Base-by-base conservation (phyloP, 2,888 invertebrate genomes). In the Eristalinus aeneus region DNA sequence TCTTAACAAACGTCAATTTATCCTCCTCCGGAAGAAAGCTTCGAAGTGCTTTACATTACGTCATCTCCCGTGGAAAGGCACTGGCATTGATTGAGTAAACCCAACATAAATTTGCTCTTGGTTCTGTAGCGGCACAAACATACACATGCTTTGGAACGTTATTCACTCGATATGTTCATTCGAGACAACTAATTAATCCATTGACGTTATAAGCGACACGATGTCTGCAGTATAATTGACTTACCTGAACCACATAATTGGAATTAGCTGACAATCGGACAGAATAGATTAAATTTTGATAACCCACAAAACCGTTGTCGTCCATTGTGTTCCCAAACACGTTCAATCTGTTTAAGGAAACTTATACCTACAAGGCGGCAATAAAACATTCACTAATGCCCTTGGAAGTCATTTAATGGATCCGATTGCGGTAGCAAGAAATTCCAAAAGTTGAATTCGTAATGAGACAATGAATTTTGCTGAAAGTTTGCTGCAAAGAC, bases 191-290 rank as follows among this genome's bases (percentile, higher is more conserved):
- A 56, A 56, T 56, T 56, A 56, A 56, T 56, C 56, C 56, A 56
- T 23, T 56, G 56, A 56, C 56, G 23, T 56, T 22, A 56, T 20
- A 56, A 23, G 22, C 56, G 56, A 56, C 23, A 23, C 56, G 20
- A 3, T 56, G 56, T 23, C 20, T 56, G 20, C 23, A 56, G 4
- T 56, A 23, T 56, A 23, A 56, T 56, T 56, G 56, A 56, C 56
- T 56, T 56, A 56, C 56, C 56, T 56, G 56, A 56, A 56, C 56
- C 56, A 56, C 56, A 56, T 56, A 56, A 56, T 56, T 56, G 56
- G 56, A 16, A 56, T 56, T 56, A 56, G 20, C 20, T 56, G 56
- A 56, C 16, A 56, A 56, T 23, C 56, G 23, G n/a, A 6, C n/a
- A 39, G 39, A 39, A 39, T 39, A 39, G 39, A 39, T 39, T 39